Base-by-base conservation (phyloP, 2,113 vertebrate genomes). In the Alethe castanea region DNA sequence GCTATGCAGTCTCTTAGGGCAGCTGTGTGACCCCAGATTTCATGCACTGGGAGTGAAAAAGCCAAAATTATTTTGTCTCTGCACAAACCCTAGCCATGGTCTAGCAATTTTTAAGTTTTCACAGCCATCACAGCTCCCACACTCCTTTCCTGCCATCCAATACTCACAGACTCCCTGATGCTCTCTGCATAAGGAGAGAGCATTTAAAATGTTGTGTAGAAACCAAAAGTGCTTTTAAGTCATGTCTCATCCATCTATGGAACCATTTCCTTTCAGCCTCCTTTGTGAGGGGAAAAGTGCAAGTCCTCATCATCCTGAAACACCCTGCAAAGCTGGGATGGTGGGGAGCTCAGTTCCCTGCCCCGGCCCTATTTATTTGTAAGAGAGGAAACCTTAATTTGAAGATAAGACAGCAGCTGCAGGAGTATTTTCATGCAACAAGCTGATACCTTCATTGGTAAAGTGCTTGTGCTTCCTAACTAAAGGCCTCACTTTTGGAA, bases 401-500 rank as follows among this genome's bases (percentile, higher is more conserved):
- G 52, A 66, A 81, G 61, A 31, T n/a, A 52, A 69, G 60, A 48
- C 8, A 88, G 79, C 42, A 94, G 57, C 67, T 94, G 29, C 19
- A 57, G 54, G 62, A 60, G 6, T 26, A 13, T 47, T 59, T 53
- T 48, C 61, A 62, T n/a, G 24, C 25, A 69, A 36, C 9, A 66
- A 66, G 24, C 19, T 38, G 16, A 42, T 80, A 17, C 8, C 9
- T 87, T 76, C 22, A 28, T 35, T 42, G 66, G 66, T 81, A 14
- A 73, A 67, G 11, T 11, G 14, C 6, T 2, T 0, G 11, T 11
- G 14, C 6, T 2, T 0, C 11, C 31, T 44, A 33, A 44, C 40
- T 42, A 81, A 86, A 90, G n/a, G 14, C 45, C 10, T 84, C 13
- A 14, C 25, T 66, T 88, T 85, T 84, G 44, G 61, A 62, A 38